phyloP scores from a whole-genome alignment of 2,888 invertebrate genomes.

The Phorcus lineatus region DNA sequence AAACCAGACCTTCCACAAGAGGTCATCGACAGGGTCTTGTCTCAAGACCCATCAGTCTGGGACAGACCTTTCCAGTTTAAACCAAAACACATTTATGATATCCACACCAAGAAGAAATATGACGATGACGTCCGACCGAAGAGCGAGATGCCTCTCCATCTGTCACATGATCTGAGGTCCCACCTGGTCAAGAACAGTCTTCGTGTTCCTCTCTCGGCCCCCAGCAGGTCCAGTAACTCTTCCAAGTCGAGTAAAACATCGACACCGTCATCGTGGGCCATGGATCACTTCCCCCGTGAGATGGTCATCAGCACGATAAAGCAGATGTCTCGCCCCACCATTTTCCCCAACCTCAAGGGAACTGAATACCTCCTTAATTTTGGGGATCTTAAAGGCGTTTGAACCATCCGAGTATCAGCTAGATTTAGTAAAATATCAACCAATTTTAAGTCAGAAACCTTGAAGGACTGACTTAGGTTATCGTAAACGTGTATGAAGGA shows the following conservation, averaged over 20 bases:
- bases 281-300: slow-evolving; percentile 50
- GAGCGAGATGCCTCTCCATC: slow-evolving; percentile 64
- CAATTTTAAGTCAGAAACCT: too few relatives aligned
- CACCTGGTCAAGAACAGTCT: slow-evolving; percentile 61
- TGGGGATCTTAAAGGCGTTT: slow-evolving; percentile 37
- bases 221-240: neutral
- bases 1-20: slow-evolving; percentile 64
- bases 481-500: too few relatives aligned
- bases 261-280: slow-evolving; percentile 36
- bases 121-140: slow-evolving; percentile 54
- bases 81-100: slow-evolving; percentile 68
- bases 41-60: slow-evolving; percentile 50
- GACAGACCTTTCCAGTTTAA: slow-evolving; percentile 70
- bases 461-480: too few relatives aligned
- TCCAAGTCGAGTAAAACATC: neutral
- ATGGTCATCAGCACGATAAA: slow-evolving; percentile 53
- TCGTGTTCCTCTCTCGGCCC: slow-evolving; percentile 10
- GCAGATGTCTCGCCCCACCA: slow-evolving; percentile 49
- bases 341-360: slow-evolving; percentile 54
- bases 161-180: slow-evolving; percentile 65
- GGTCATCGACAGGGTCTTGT: slow-evolving; percentile 52
- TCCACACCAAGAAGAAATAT: slow-evolving; percentile 67
- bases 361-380: slow-evolving; percentile 51
- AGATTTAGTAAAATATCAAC: too few relatives aligned
- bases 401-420: slow-evolving; percentile 51